Base-by-base conservation (phyloP, 92 coral and sea anemone genomes). In the Pocillopora grandis region DNA sequence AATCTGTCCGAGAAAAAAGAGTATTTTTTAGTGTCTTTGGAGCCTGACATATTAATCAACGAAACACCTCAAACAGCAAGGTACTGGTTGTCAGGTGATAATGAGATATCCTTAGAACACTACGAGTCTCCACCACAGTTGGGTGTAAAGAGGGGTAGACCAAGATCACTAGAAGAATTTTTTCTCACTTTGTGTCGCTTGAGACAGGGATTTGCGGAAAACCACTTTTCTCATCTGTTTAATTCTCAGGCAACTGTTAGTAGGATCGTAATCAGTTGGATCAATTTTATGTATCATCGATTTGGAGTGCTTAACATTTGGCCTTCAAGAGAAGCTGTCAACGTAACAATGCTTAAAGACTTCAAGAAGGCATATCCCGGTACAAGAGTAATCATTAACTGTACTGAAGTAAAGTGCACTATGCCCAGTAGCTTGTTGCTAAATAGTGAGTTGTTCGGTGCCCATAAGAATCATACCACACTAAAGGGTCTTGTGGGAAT, bases 401-500 rank as follows among this genome's bases (percentile, higher is more conserved):
- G 91, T 79, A 88, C 88, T 23, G 85, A 88, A 70, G 80, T 83
- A 19, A 83, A 72, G 70, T 69, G 86, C 69, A 77, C 82, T 60
- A 87, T 90, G 93, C 87, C 87, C 58, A 86, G 90, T 65, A 87
- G 93, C 37, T 42, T 87, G 23, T 87, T 86, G 23, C 77, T 87
- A 17, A 87, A 82, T 72, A 75, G 71, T 21, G 88, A 87, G 80
- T 74, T 87, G 16, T 90, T 86, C 77, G 83, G 91, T 67, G 76
- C 87, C 16, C 82, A 88, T 57, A 88, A 88, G 66, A 83, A 83
- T 78, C 84, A 90, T 86, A 82, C 74, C 60, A 90, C 91, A 71
- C 55, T 90, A 27, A 86, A 69, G 62, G 89, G 67, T 42, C 78
- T 87, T 59, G 76, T 80, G 55, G 90, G 88, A 27, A 87, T 87